Conservation (phyloP, 2,888 invertebrate species). For the Spicauda simplicius region DNA sequence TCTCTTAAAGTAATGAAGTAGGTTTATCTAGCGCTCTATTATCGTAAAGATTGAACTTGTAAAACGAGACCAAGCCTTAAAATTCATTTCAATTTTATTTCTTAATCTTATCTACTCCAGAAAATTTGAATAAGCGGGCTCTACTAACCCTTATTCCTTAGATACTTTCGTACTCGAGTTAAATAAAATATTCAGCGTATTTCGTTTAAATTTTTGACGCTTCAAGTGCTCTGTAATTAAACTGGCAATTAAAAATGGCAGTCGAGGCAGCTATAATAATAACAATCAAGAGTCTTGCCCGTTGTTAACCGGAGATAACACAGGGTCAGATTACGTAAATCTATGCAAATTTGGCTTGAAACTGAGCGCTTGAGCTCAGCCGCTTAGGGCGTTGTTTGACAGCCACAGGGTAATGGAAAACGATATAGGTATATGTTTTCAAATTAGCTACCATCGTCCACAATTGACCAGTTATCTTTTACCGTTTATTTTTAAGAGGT, state of each 20-base stretch:
- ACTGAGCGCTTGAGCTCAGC: conserved; percentile 40
- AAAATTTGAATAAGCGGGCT: neutral
- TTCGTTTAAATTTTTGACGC: conserved; percentile 44
- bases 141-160: neutral
- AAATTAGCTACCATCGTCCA: too few relatives aligned
- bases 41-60: neutral
- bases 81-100: neutral
- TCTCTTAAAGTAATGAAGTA: too few relatives aligned
- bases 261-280: conserved; percentile 54
- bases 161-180: conserved; percentile 9
- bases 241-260: conserved; percentile 61
- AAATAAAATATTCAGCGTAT: conserved; percentile 43
- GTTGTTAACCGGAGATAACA: conserved; percentile 53
- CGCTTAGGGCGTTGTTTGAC: neutral
- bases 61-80: neutral
- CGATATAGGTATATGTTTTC: neutral
- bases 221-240: conserved; percentile 53
- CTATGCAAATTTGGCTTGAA: conserved; percentile 61
- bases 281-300: conserved; percentile 56
- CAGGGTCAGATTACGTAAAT: conserved; percentile 64
- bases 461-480: too few relatives aligned
- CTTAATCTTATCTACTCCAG: neutral
- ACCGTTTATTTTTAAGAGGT: too few relatives aligned
- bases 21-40: too few relatives aligned
- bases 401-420: neutral